Conservation (phyloP, 1,140 invertebrate genomes). For the Mya arenaria region DNA sequence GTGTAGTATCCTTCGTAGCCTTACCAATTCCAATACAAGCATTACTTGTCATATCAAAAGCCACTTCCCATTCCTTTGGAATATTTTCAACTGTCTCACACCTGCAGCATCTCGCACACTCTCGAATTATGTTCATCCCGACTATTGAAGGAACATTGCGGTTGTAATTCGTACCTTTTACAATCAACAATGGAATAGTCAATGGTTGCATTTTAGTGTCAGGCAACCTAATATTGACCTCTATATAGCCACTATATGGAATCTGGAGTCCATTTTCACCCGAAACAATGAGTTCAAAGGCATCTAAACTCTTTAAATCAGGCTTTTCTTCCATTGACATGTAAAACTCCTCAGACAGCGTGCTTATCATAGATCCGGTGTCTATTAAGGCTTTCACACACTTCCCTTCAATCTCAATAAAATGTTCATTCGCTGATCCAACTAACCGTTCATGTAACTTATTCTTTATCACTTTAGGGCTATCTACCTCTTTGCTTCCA, state of each 20-base stretch:
- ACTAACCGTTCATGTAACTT: not conserved
- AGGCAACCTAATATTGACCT: not conserved
- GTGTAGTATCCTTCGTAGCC: not conserved
- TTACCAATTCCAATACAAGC: not conserved
- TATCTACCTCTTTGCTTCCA: not conserved
- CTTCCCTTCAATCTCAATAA: not conserved
- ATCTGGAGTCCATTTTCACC: not conserved
- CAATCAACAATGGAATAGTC: not conserved
- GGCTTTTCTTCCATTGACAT: not conserved
- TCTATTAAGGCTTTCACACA: not conserved
- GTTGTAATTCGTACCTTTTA: not conserved
- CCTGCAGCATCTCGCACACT: no score
- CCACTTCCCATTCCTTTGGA: conserved; percentile 6
- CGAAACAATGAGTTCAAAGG: not conserved
- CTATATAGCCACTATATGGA: no score
- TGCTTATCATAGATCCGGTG: conserved; percentile 8
- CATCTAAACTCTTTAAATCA: no score
- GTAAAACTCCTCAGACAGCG: not conserved
- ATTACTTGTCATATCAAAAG: not conserved
- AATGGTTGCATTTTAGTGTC: not conserved
- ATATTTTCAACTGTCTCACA: not conserved
- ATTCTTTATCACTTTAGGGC: not conserved
- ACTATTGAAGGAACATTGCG: not conserved
- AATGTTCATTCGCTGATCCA: not conserved
- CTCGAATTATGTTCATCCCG: not conserved